A percentile compares a stretch with the other conserved stretches of the same genome.
These are phyloP conservation scores for Pterostichus madidus DNA, from an alignment of 2,888 invertebrate genomes.

Conservation along the genomic window DNA sequence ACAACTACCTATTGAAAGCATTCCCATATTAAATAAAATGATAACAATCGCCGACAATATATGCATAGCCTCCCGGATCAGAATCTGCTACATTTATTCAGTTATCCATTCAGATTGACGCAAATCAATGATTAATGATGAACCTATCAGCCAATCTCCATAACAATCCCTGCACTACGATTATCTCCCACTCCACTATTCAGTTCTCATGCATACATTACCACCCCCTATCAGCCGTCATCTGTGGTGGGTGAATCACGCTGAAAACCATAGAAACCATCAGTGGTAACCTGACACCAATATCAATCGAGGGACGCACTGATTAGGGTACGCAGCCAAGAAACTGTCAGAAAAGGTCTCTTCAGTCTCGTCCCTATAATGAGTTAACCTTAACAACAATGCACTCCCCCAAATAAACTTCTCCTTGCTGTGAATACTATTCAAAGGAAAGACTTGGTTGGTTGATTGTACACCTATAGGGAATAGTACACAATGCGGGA, in stretches of 20 bases:
- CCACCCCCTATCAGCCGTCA: constrained; percentile 2
- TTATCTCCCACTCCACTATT: background rate
- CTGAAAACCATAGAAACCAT: constrained; percentile 1
- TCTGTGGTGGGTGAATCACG: constrained; percentile 27
- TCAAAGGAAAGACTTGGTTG: constrained; percentile 68
- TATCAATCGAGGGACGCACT: constrained; percentile 28
- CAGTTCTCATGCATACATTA: constrained; percentile 18
- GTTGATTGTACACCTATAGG: constrained; percentile 72
- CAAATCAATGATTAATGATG: constrained; percentile 47
- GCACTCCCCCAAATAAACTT: constrained; percentile 69
- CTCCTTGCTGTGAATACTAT: constrained; percentile 63
- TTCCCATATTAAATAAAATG: too few relatives aligned
- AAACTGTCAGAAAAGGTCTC: constrained; percentile 72
- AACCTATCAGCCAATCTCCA: constrained; percentile 39
- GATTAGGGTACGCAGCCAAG: constrained; percentile 34
- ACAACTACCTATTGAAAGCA: too few relatives aligned
- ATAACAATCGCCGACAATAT: too few relatives aligned
- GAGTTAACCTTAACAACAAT: constrained; percentile 75
- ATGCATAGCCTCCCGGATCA: too few relatives aligned
- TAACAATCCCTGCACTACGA: constrained; percentile 21
- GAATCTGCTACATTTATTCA: constrained; percentile 11
- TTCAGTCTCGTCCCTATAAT: constrained; percentile 73
- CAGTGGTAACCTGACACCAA: constrained; percentile 43
- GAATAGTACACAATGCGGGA: constrained; percentile 73
- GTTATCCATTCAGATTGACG: constrained; percentile 17